Conservation (phyloP, 2,888 invertebrate species). For the Melanostoma mellinum region DNA sequence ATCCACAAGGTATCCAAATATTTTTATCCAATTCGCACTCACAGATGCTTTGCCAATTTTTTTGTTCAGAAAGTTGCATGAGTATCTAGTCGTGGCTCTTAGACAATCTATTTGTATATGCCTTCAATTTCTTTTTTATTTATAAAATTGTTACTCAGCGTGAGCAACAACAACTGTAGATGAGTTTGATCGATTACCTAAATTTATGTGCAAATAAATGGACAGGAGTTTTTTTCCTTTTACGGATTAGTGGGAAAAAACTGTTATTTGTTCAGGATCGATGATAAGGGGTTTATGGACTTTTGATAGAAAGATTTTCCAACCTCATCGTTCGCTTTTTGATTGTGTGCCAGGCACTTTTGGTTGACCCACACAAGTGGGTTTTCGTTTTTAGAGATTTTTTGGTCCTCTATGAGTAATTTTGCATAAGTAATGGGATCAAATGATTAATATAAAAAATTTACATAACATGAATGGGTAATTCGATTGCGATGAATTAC, state of each 20-base stretch:
- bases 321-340: slow-evolving; percentile 15
- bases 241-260: neutral
- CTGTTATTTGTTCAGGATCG: slow-evolving; percentile 18
- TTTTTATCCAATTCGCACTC: slow-evolving; percentile 44
- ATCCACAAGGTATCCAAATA: slow-evolving; percentile 70
- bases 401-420: slow-evolving; percentile 49
- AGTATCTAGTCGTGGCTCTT: slow-evolving; percentile 47
- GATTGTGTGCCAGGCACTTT: slow-evolving; percentile 18
- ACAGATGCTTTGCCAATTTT: slow-evolving; percentile 37
- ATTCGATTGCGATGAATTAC: slow-evolving; percentile 51
- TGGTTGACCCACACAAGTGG: neutral
- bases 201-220: slow-evolving; percentile 54
- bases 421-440: slow-evolving; percentile 72
- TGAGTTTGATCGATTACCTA: slow-evolving; percentile 61
- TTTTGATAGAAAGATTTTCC: slow-evolving; percentile 45
- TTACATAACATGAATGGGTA: slow-evolving; percentile 33
- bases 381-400: slow-evolving; percentile 16
- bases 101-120: slow-evolving; percentile 53
- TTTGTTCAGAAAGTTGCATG: slow-evolving; percentile 12
- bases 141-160: slow-evolving; percentile 63
- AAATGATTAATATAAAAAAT: slow-evolving; percentile 58
- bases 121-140: slow-evolving; percentile 8
- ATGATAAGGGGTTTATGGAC: slow-evolving; percentile 26
- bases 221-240: neutral
- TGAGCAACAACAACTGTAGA: slow-evolving; percentile 40